These are phyloP conservation scores for Pristionchus japonicus DNA, from an alignment of 2,888 invertebrate species.

Conservation along the genomic window DNA sequence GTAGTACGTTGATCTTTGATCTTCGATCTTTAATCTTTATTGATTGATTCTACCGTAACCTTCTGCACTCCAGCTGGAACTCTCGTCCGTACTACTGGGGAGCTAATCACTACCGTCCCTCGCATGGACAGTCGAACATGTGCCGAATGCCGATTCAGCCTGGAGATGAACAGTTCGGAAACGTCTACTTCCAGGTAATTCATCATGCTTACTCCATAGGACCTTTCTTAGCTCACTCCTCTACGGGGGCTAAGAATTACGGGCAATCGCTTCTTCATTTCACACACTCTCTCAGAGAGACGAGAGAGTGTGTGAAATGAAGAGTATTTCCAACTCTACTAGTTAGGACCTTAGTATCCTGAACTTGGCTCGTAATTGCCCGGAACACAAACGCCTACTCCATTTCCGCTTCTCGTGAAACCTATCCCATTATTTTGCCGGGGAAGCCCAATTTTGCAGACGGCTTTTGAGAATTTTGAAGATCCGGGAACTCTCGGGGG, in stretches of 20 bases:
- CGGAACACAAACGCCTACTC: not conserved
- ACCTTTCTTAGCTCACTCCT: no score
- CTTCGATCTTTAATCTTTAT: not conserved
- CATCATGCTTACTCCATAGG: not conserved
- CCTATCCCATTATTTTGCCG: not conserved
- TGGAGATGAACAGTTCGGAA: constrained; percentile 69
- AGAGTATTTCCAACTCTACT: no score
- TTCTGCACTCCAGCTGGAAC: constrained; percentile 73
- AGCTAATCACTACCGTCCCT: constrained; percentile 63
- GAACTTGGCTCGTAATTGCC: not conserved
- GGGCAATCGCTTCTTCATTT: no score
- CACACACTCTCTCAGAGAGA: no score
- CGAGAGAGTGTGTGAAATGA: no score
- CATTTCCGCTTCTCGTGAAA: not conserved
- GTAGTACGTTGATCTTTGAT: constrained; percentile 61
- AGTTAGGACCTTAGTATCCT: not conserved
- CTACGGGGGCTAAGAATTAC: no score
- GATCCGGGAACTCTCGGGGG: not conserved
- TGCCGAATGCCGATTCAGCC: constrained; percentile 73
- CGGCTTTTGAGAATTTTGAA: not conserved
- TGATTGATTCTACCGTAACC: no score
- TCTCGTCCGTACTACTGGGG: constrained; percentile 73
- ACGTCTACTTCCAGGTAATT: constrained; percentile 70
- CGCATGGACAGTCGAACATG: constrained; percentile 63
- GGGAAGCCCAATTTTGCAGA: not conserved